Base-by-base conservation (phyloP, 2,797 vertebrate species). In the Sphenopsis melanotis region DNA sequence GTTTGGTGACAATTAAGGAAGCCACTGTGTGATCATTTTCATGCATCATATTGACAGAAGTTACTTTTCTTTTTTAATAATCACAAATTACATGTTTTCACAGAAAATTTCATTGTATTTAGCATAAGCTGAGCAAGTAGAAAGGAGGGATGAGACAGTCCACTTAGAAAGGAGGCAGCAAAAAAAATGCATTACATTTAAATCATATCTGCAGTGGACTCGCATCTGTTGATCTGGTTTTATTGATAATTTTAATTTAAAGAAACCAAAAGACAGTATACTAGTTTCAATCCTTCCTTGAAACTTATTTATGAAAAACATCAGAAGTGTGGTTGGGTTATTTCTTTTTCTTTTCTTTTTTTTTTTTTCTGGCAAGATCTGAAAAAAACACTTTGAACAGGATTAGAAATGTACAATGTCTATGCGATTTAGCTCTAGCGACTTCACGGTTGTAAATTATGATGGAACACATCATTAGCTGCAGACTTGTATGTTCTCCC, bases 391-490 rank as follows among this genome's bases (percentile, higher is more conserved):
- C 95, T 98, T 96, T 94, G 90, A 96, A 95, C 95, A 95, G 97
- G 96, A 97, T 98, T 98, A 98, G 97, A 97, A 97, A 94, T 97
- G 94, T 98, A 94, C 97, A 96, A 71, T 96, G 97, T 94, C 95
- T 97, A 85, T 97, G 95, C 92, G 96, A 94, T 97, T 98, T 95
- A 87, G 79, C 87, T 98, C 94, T 95, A 97, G 98, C 80, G 78
- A 97, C 97, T 97, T 97, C 95, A 97, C 85, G 93, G 97, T 97
- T 98, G 97, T 98, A 96, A 98, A 98, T 98, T 98, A 97, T 98
- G 98, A 98, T 97, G 97, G 98, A 98, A 98, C 98, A 98, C 98
- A 97, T 98, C 98, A 97, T 98, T 98, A 97, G 96, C 98, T 97
- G 83, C 97, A 96, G 96, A 96, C 97, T 97, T 74, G 84, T 96